Base-by-base conservation (phyloP, 2,888 invertebrate genomes). In the Thecocarcelia acutangulata region DNA sequence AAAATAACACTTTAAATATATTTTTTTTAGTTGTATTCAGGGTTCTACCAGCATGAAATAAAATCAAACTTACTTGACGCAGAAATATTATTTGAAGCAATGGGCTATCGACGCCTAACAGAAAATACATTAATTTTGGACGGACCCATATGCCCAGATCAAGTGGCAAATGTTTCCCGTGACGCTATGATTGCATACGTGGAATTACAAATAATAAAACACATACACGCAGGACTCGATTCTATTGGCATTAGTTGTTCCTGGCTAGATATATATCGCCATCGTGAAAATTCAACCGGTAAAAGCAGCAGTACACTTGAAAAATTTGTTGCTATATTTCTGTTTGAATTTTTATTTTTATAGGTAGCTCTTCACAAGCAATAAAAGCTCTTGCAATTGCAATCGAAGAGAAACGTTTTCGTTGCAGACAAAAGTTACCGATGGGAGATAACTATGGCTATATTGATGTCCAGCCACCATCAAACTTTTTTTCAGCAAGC, bases 21-120 rank as follows among this genome's bases (percentile, higher is more conserved):
- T 59, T 28, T 59, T 52, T 82, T 90, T 87, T 52, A 97, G 97
- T 92, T 96, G 85, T 97, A 96, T 91, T 95, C 95, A 83, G 97
- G 97, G 9, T 97, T 95, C 90, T 97, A 94, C 91, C 96, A 96
- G 87, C 97, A 97, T 89, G 95, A 97, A 88, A 94, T 97, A 50
- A 95, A 96, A 86, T 94, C 95, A 2, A 95, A 96, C 89, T 92
- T 97, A 87, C 92, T 94, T 24, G 95, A 95, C 66, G 95, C 95
- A 1, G 96, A 96, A 88, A 91, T 93, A 59, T 92, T 97, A 87
- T 94, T 97, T 77, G 93, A 94, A 86, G 93, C 94, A 76, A 95
- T 97, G 96, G 97, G 97, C 0, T 97, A 97, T 89, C 93, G 93
- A 77, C 91, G 93, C 50, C 90, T 94, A 58, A 87, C 93, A 83